phyloP scores from a whole-genome alignment of 2,113 vertebrate species.

The Aepyceros melampus region DNA sequence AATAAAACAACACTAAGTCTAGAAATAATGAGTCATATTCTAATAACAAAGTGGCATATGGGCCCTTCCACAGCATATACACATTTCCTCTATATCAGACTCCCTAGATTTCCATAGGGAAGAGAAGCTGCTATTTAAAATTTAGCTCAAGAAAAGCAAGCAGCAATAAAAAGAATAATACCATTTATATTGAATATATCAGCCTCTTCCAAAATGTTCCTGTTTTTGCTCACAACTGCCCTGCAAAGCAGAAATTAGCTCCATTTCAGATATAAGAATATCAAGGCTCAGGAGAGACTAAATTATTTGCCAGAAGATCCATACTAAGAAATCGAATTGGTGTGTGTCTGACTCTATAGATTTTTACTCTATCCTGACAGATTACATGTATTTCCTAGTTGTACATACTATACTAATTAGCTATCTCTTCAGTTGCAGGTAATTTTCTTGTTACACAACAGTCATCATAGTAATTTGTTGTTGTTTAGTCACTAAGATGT shows the following conservation, averaged over 20 bases:
- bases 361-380: not conserved
- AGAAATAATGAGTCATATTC: constrained; percentile 60
- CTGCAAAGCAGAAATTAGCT: not conserved
- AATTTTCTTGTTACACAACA: not conserved
- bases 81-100: constrained; percentile 39
- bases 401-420: not conserved
- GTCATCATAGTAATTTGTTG: not conserved
- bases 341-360: not conserved
- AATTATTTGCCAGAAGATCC: not conserved
- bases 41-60: constrained; percentile 52
- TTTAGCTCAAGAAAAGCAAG: constrained; percentile 25
- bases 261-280: not conserved
- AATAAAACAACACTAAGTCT: constrained; percentile 52
- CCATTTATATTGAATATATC: not conserved
- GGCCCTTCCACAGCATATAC: constrained; percentile 18
- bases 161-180: constrained; percentile 24
- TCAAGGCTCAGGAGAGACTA: not conserved
- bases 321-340: not conserved
- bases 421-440: not conserved
- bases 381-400: not conserved
- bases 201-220: not conserved
- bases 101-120: constrained; percentile 9
- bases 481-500: not conserved
- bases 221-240: not conserved
- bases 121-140: constrained; percentile 41